These are phyloP conservation scores for Brachionus rotundiformis DNA, from an alignment of 1,140 invertebrate species.

Conservation along the genomic window DNA sequence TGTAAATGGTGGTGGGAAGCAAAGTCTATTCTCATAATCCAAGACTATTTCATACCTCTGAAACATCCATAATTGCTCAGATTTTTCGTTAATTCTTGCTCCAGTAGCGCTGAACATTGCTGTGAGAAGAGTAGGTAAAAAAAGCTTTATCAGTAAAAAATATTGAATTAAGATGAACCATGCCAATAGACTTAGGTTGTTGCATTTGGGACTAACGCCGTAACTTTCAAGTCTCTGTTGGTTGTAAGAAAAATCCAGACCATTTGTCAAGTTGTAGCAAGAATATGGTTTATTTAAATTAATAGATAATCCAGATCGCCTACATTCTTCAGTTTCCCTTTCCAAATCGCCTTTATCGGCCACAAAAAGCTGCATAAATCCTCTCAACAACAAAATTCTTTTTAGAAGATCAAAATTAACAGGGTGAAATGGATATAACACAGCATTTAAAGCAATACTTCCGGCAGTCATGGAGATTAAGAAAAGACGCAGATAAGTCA, in stretches of 20 bases:
- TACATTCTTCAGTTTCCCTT: constrained; percentile 53
- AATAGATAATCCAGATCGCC: constrained; percentile 41
- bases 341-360: constrained; percentile 63
- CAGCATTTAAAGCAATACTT: constrained; percentile 64
- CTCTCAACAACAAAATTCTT: constrained; percentile 59
- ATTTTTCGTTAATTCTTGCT: constrained; percentile 59
- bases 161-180: constrained; percentile 65
- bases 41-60: constrained; percentile 65
- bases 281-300: constrained; percentile 17
- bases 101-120: constrained; percentile 64
- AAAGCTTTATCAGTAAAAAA: constrained; percentile 64
- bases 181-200: constrained; percentile 59
- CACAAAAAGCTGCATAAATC: constrained; percentile 64
- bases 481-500: constrained; percentile 64
- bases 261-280: constrained; percentile 37
- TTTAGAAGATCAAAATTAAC: constrained; percentile 58
- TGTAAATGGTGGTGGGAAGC: constrained; percentile 48
- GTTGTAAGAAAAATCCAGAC: constrained; percentile 17
- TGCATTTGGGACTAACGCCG: constrained; percentile 56
- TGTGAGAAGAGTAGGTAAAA: constrained; percentile 64
- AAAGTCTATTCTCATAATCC: constrained; percentile 64
- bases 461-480: constrained; percentile 63
- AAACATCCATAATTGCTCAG: constrained; percentile 63
- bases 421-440: constrained; percentile 64
- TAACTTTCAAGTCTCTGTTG: constrained; percentile 18